A percentile compares a stretch with the other conserved stretches of the same genome.
Conservation (phyloP, 1,140 invertebrate genomes). For the Thaumetopoea pityocampa region DNA sequence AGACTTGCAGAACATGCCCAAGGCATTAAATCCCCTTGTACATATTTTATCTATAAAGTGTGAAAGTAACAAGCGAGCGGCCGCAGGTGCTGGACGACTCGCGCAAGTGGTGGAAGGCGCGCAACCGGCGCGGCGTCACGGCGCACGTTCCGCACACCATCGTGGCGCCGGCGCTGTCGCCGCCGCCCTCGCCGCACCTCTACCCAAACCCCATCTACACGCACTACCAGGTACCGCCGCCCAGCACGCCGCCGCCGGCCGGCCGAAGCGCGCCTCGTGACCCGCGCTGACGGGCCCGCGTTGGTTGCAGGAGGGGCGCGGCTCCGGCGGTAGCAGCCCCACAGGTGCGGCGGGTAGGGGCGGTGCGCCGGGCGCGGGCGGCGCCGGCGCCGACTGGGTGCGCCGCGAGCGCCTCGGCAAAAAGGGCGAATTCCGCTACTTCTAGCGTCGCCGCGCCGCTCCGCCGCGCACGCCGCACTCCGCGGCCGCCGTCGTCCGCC, state of each 20-base stretch:
- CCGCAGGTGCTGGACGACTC: conserved; percentile 94
- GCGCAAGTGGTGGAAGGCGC: conserved; percentile 99
- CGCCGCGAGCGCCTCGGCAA: conserved; percentile 92
- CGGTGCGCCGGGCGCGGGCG: conserved; percentile 13
- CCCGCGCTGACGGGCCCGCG: conserved; percentile 72
- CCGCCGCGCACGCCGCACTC: no score
- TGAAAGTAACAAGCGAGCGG: background rate
- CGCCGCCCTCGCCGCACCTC: conserved; percentile 77
- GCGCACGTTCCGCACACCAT: conserved; percentile 99
- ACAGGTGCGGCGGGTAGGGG: conserved; percentile 17
- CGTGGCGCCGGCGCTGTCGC: conserved; percentile 81
- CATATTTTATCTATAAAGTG: no score
- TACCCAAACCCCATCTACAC: conserved; percentile 86
- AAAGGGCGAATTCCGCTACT: conserved; percentile 97
- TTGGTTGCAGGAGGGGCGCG: conserved; percentile 36
- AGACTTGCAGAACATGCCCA: no score
- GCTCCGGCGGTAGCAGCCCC: conserved; percentile 18
- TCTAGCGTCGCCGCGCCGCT: conserved; percentile 76
- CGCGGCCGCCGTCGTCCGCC: no score
- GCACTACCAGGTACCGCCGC: conserved; percentile 46
- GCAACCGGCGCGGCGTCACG: conserved; percentile 90
- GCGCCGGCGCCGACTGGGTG: conserved; percentile 82
- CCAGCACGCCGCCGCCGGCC: conserved; percentile 37
- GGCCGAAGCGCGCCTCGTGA: conserved; percentile 53
- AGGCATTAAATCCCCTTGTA: no score